Conservation (phyloP, 2,888 invertebrate genomes). For the Coecobrya sp. region DNA sequence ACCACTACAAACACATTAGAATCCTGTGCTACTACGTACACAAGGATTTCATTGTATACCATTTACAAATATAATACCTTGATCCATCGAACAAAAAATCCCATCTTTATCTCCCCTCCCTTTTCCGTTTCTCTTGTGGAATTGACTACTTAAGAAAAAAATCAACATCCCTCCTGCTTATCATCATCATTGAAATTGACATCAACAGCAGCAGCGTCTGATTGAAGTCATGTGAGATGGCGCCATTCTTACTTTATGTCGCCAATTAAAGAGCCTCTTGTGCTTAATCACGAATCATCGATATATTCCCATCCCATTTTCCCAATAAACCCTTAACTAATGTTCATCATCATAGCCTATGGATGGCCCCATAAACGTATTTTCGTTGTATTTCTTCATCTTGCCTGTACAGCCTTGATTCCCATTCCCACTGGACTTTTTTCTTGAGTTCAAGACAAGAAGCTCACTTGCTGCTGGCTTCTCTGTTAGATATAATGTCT, state of each 20-base stretch:
- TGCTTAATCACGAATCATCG: too few relatives aligned
- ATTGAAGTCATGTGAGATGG: background rate
- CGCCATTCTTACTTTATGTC: too few relatives aligned
- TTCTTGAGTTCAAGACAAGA: constrained; percentile 2
- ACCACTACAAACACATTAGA: background rate
- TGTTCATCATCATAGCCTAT: background rate
- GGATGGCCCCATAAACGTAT: background rate
- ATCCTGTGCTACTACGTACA: background rate
- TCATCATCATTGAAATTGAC: constrained; percentile 32
- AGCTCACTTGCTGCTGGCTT: background rate
- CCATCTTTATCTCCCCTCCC: background rate
- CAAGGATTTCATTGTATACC: background rate
- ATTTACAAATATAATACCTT: background rate
- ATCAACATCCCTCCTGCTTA: constrained; percentile 1
- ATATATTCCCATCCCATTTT: too few relatives aligned
- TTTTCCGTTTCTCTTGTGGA: background rate
- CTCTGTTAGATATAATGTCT: background rate
- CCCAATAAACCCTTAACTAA: too few relatives aligned
- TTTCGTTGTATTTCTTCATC: too few relatives aligned
- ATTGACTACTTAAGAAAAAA: constrained; percentile 3
- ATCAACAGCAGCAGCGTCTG: background rate
- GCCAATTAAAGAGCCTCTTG: too few relatives aligned
- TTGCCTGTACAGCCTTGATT: background rate
- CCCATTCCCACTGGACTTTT: constrained; percentile 48
- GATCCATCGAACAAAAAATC: background rate